These are phyloP conservation scores for Heliconius nattereri DNA, from an alignment of 1,140 invertebrate species.

Conservation along the genomic window DNA sequence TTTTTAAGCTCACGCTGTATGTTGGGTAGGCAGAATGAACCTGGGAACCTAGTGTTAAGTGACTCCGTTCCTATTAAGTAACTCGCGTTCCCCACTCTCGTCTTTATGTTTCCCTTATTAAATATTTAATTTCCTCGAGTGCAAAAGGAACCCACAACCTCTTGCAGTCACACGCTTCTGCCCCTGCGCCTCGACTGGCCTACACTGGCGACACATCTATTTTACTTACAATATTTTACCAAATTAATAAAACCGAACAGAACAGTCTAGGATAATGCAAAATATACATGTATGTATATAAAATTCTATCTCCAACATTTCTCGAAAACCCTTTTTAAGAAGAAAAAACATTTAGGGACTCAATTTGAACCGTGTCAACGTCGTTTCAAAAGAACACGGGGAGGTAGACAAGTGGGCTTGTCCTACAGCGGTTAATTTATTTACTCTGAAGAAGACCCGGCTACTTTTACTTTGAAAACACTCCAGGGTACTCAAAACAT, in stretches of 20 bases:
- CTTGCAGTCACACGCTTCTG: no score
- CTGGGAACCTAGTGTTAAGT: no score
- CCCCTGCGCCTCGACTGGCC: no score
- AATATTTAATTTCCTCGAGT: no score
- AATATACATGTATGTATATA: not conserved
- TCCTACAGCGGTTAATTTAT: conserved; percentile 4
- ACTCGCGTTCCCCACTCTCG: no score
- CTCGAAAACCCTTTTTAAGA: conserved; percentile 2
- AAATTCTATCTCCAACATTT: not conserved
- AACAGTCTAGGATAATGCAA: not conserved
- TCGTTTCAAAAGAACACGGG: conserved; percentile 10
- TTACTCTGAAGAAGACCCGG: not conserved
- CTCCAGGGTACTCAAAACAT: not conserved
- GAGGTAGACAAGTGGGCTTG: not conserved
- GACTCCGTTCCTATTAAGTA: no score
- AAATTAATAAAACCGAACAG: not conserved
- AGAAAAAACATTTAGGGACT: conserved; percentile 7
- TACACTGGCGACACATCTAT: no score
- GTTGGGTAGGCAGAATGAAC: no score
- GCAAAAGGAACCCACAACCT: no score
- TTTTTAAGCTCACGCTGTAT: no score
- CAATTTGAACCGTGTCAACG: conserved; percentile 10
- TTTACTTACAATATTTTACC: no score
- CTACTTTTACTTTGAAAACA: conserved; percentile 13
- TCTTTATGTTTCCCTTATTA: no score